Evolutionary conservation across 2,797 vertebrate species (phyloP).

Genomic region (Lutra lutra): DNA sequence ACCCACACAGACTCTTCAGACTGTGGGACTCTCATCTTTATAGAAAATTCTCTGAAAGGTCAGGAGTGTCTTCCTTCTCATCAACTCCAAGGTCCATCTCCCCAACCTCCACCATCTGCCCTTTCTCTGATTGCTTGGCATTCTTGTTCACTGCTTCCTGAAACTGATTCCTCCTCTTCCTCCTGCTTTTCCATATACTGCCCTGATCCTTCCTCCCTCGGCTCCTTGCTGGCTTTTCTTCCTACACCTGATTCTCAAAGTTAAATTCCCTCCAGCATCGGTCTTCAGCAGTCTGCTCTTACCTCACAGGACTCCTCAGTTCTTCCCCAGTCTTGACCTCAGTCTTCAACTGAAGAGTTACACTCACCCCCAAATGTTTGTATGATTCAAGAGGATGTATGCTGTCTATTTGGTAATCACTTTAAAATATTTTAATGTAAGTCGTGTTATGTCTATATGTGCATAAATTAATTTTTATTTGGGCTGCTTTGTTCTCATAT

Average conservation of each 20-base stretch:
- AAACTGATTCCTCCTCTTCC: not conserved
- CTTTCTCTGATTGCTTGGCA: not conserved
- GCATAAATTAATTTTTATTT: not conserved
- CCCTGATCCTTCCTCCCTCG: not conserved
- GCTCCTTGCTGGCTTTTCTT: not conserved
- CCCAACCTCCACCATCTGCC: not conserved
- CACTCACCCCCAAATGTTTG: not conserved
- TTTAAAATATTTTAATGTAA: not conserved
- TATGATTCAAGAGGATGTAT: not conserved
- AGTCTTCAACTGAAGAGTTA: not conserved
- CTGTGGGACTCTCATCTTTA: too few relatives aligned
- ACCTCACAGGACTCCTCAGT: not conserved
- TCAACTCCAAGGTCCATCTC: not conserved
- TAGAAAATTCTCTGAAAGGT: not conserved
- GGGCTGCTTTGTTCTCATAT: not conserved
- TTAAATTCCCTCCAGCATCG: not conserved
- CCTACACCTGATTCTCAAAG: not conserved
- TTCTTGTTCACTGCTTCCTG: not conserved
- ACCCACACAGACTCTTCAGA: not conserved
- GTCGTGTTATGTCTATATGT: not conserved
- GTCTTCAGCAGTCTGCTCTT: not conserved
- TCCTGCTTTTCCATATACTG: not conserved
- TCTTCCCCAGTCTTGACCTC: not conserved
- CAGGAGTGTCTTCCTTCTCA: not conserved
- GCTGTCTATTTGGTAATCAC: not conserved